Evolutionary conservation across 2,797 vertebrate genomes (phyloP), one percentile per base, ranked within the genome.

Genomic region (Poeciliopsis presidionis): DNA sequence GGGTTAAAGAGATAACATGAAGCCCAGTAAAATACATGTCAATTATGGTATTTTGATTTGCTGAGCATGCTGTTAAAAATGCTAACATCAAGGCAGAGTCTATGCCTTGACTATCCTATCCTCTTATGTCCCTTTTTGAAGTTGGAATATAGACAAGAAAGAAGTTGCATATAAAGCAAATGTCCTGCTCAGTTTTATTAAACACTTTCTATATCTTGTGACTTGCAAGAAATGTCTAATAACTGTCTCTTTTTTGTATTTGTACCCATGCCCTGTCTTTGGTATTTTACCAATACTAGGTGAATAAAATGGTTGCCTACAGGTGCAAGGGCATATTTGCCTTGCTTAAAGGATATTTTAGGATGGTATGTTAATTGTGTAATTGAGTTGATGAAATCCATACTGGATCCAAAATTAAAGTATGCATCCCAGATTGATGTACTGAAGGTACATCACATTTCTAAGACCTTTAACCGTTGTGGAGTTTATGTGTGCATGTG

Each of bases 81-180:
- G 12, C 22, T 46, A 47, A 18, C 16, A 30, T 18, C 7, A 47
- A 72, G 7, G 45, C 43, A 72, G 14, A 72, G 2, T 16, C 0
- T 8, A 30, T 28, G 7, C 30, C 30, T 30, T 30, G 30, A 30
- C 30, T 30, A 30, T 30, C 30, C 30, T 30, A 30, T 30, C 11
- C 43, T 49, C 4, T 61, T 22, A 11, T 46, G 18, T 57, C n/a
- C 11, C 22, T n/a, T 39, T 13, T 5, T 73, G 33, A 47, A 22
- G 25, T 47, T 72, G 25, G 30, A 22, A 36, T 2, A 22, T 63
- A 2, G 18, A 7, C 33, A 33, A 61, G 5, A 6, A 61, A 33
- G 30, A 61, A 20, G 13, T 69, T 55, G 63, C 72, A 67, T 11
- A 81, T 81, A 70, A 55, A 76, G 73, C 6, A 18, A 43, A 33